Base-by-base conservation (phyloP, 2,113 vertebrate genomes). In the Speoplatyrhinus poulsoni region DNA sequence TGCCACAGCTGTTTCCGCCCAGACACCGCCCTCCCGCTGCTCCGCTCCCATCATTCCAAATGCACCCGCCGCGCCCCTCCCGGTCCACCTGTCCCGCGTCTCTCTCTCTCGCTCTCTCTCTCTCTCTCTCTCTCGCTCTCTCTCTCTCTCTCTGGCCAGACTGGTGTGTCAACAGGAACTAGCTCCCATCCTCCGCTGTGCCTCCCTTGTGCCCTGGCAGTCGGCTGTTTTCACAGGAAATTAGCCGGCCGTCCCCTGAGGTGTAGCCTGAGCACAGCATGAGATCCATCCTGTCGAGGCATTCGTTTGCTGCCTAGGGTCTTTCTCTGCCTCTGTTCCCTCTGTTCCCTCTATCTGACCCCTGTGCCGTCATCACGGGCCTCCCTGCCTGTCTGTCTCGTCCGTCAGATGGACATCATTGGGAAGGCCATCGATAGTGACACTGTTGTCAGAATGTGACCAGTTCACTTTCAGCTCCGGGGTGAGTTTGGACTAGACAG, bases 191-290 rank as follows among this genome's bases (percentile, higher is more conserved):
- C 69, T 41, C 82, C 65, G 74, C 77, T 32, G 12, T 41, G 2
- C 64, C 53, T 19, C 55, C 55, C 74, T 83, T 68, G 72, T 75
- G 83, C 82, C 76, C 79, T 60, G 5, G 69, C 80, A 78, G 79
- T 82, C 84, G 80, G 81, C 83, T 90, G 88, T 86, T 90, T 90
- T 90, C 84, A 84, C 82, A 86, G 85, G 85, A 88, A 90, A 89
- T 88, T 87, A 90, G 87, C 84, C 85, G 80, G 82, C 77, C 67
- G 73, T 91, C 82, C 88, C 86, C 81, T 26, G 83, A 85, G 88
- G 84, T 85, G 36, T 69, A 73, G 83, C 73, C 52, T 64, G 67
- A 86, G 85, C 80, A 74, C 80, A 82, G 79, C 81, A 71, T 85
- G 84, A 90, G 83, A 82, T 89, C 85, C 84, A 82, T 82, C 57